Conservation (phyloP, 2,888 invertebrate species). For the Cynaeus angustus region DNA sequence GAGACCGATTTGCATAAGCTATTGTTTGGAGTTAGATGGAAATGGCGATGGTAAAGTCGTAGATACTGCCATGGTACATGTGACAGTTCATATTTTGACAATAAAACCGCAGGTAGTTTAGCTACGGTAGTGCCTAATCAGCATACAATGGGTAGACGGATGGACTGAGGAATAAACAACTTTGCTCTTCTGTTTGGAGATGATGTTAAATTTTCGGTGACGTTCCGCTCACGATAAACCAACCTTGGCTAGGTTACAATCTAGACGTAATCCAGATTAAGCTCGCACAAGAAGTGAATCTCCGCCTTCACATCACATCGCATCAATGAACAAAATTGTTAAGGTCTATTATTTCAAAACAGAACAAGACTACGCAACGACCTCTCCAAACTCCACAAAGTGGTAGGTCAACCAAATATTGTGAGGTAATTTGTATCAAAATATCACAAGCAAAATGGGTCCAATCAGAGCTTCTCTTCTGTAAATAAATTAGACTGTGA, state of each 20-base stretch:
- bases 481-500: conserved; percentile 41
- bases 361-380: conserved; percentile 4
- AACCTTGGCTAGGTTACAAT: conserved; percentile 23
- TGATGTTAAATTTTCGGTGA: conserved; percentile 11
- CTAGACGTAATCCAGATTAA: conserved; percentile 30
- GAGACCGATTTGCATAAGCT: conserved; percentile 30
- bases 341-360: neutral
- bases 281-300: neutral
- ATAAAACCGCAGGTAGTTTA: conserved; percentile 36
- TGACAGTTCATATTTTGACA: conserved; percentile 43
- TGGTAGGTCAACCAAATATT: too few relatives aligned
- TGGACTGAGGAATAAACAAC: conserved; percentile 20
- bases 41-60: conserved; percentile 24
- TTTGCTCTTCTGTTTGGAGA: neutral
- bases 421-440: conserved; percentile 8
- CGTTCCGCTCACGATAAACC: conserved; percentile 6
- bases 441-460: neutral
- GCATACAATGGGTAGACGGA: conserved; percentile 57
- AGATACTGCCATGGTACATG: conserved; percentile 11
- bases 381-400: too few relatives aligned
- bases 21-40: conserved; percentile 33
- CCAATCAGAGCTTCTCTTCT: conserved; percentile 29
- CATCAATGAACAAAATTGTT: neutral
- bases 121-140: conserved; percentile 57
- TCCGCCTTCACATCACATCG: neutral